These are phyloP conservation scores for Litoditis marina DNA, from an alignment of 2,888 invertebrate species.

Conservation along the genomic window DNA sequence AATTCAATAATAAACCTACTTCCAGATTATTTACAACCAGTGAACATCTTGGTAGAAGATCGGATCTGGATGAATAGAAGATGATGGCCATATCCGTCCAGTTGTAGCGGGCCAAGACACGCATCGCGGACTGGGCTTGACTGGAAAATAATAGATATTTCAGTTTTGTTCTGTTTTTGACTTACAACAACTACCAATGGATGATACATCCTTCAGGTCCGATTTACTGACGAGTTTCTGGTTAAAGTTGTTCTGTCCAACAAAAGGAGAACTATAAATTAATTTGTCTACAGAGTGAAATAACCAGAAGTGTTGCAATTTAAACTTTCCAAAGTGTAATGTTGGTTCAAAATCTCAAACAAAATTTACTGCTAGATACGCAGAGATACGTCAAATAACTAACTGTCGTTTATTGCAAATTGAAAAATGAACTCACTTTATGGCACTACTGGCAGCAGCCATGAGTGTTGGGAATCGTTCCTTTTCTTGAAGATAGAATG, in stretches of 20 bases:
- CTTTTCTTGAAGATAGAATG: conserved; percentile 27
- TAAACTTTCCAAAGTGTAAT: too few species aligned
- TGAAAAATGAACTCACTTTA: conserved; percentile 28
- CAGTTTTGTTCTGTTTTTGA: background rate
- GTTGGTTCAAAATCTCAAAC: too few species aligned
- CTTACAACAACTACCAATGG: too few species aligned
- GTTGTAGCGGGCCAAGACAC: conserved; percentile 33
- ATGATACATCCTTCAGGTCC: too few species aligned
- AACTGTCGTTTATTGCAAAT: too few species aligned
- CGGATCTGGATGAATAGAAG: conserved; percentile 29
- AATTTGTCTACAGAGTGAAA: too few species aligned
- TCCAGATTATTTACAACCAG: conserved; percentile 7
- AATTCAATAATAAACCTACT: conserved; percentile 1
- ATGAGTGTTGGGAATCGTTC: conserved; percentile 34
- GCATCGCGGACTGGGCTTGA: conserved; percentile 24
- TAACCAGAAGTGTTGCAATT: too few species aligned
- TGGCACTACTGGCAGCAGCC: conserved; percentile 29
- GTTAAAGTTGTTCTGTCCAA: too few species aligned
- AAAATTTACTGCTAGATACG: too few species aligned
- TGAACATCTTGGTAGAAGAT: conserved; percentile 23
- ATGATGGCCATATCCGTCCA: conserved; percentile 52
- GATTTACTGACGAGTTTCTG: too few species aligned
- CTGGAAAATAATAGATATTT: conserved; percentile 13
- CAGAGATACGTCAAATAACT: too few species aligned
- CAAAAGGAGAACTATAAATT: too few species aligned